Base-by-base conservation (phyloP, 2,888 invertebrate species). In the Morinoia aosen region DNA sequence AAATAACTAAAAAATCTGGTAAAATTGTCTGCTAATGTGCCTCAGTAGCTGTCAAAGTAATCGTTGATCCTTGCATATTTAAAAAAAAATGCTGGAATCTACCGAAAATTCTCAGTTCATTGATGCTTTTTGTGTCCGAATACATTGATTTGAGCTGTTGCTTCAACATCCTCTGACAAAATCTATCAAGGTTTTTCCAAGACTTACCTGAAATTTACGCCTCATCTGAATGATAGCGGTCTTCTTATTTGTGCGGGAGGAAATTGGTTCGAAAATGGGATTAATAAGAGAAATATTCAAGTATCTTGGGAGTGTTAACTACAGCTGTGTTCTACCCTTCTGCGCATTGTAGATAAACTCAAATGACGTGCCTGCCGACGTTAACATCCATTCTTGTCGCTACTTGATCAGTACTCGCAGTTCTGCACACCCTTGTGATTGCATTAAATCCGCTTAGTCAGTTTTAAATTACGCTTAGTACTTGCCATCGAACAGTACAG, bases 381-480 rank as follows among this genome's bases (percentile, higher is more conserved):
- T 76, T 76, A 76, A 76, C 25, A 25, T 76, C 76, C 76, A 76
- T 76, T 76, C 76, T 76, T 33, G 76, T 76, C 25, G 76, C 76
- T 76, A 19, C 33, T 8, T 76, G 16, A 76, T 76, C 76, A 76
- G 25, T 33, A 76, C 76, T 76, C 76, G 76, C 76, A 76, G 76
- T 76, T 76, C 76, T 76, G 76, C 76, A 76, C 25, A 76, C 25
- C 76, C 76, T 76, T 16, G 76, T 76, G 76, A 76, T 76, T 76
- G 76, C 76, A 76, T 76, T 76, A 76, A 76, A 76, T 76, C 76
- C 76, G 33, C 76, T 76, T 76, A 76, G 76, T 76, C 76, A 76
- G 19, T 76, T 76, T 33, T 76, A 76, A 76, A 76, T 33, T 76
- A 25, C 25, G 76, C 76, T 76, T 76, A 33, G 76, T 76, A 76